Conservation (phyloP, 2,113 vertebrate genomes). For the human (Homo sapiens) region DNA sequence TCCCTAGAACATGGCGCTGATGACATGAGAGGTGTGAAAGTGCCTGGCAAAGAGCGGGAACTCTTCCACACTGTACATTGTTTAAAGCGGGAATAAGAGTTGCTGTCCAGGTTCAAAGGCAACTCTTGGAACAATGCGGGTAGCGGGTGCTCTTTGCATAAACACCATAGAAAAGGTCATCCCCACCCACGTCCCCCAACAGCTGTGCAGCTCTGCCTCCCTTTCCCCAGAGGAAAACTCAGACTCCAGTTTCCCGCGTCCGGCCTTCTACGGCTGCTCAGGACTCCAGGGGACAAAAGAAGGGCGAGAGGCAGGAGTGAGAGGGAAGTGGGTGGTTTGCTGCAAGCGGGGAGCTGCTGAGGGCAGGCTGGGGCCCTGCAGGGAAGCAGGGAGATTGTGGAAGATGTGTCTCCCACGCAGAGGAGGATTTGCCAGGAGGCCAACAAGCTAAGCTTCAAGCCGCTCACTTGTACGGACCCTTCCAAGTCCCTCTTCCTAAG, state of each 20-base stretch:
- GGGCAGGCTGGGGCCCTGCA: not conserved
- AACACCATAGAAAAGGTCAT: not conserved
- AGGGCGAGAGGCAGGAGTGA: not conserved
- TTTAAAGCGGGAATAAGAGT: not conserved
- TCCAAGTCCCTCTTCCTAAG: not conserved
- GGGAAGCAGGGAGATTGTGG: not conserved
- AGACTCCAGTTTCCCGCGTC: not conserved
- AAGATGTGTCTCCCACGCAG: rapidly evolving
- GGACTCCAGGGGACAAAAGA: not conserved
- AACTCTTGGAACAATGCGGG: not conserved
- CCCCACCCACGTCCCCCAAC: not conserved
- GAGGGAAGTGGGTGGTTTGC: not conserved
- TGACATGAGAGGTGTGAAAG: not conserved
- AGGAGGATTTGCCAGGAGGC: not conserved
- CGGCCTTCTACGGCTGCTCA: not conserved
- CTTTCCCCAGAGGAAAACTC: not conserved
- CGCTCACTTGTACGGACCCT: not conserved
- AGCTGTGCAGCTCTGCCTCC: not conserved
- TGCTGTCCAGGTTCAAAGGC: not conserved
- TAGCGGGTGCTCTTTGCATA: not conserved
- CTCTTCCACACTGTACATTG: too few species aligned
- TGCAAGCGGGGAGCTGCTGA: not conserved
- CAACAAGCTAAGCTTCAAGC: too few species aligned
- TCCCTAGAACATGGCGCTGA: not conserved
- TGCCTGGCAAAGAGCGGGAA: rapidly evolving